Evolutionary conservation across 1,140 invertebrate genomes (phyloP), one percentile per base, ranked within the genome.

Genomic region (Coelopa frigida): DNA sequence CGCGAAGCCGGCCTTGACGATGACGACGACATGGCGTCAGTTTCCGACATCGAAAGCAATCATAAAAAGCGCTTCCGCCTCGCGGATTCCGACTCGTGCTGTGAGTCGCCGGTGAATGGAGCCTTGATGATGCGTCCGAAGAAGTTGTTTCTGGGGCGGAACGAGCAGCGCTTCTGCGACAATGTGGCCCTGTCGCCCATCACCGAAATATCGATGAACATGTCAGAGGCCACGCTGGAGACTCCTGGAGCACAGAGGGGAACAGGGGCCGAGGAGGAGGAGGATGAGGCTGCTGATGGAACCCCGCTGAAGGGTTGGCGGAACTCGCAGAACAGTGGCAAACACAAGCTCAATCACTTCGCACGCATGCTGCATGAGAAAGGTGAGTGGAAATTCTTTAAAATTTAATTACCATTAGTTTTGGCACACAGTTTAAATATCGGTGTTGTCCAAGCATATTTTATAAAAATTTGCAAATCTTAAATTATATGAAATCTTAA

Each of bases 91-190:
- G n/a, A n/a, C n/a, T 31, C 27, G 1, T 43, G 27, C 11, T 43
- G 31, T 43, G 41, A 43, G 10, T 43, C 41, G 4, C 41, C 41
- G 7, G 41, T 43, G n/a, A 41, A 41, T 41, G 6, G 26, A 15
- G 23, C 8, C 20, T 14, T 17, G 2, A 32, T 43, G 27, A n/a
- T 43, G 27, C 26, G 41, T 11, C 41, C 26, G 6, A 43, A 43
- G 33, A 26, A 31, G 18, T 21, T 31, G 3, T 32, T 43, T 32
- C n/a, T n/a, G n/a, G n/a, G n/a, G n/a, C 41, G 22, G 23, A 17
- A 43, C 33, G 17, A 18, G 10, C 7, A 18, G 33, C 41, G 41
- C 11, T 43, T 43, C 33, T 31, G 33, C 7, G 27, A 32, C n/a
- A 27, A 41, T 26, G 11, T 3, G 2, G 17, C 33, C 8, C 18